Percentiles rank a stretch among this genome's conserved stretches.
Evolutionary conservation across 2,113 vertebrate species (phyloP).

Genomic region (Chaenocephalus aceratus): DNA sequence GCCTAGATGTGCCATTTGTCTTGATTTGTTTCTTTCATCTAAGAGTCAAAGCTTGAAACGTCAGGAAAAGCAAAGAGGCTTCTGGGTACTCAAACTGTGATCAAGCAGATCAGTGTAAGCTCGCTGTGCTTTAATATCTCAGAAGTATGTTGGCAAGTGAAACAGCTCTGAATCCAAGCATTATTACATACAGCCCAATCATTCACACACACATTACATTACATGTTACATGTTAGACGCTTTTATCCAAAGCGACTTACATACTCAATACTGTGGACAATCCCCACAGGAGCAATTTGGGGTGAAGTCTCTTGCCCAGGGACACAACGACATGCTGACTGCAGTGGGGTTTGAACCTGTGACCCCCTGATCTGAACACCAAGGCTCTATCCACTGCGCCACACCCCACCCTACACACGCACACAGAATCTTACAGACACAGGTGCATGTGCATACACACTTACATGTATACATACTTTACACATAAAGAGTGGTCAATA

Average conservation of each 20-base stretch:
- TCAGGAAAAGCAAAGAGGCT: slow-evolving; percentile 18
- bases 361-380: too few relatives aligned
- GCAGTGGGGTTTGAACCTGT: too few relatives aligned
- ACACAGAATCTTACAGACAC: background rate
- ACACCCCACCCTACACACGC: background rate
- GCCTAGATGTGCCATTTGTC: slow-evolving; percentile 62
- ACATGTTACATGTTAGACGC: too few relatives aligned
- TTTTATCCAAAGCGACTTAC: too few relatives aligned
- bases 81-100: slow-evolving; percentile 1
- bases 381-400: background rate
- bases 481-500: slow-evolving; percentile 48
- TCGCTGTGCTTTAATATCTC: slow-evolving; percentile 5
- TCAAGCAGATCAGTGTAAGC: background rate
- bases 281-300: too few relatives aligned
- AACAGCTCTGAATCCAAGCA: slow-evolving; percentile 10
- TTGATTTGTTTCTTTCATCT: slow-evolving; percentile 55
- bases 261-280: too few relatives aligned
- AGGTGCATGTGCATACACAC: background rate
- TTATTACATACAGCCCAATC: too few relatives aligned
- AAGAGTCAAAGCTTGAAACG: slow-evolving; percentile 30
- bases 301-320: too few relatives aligned
- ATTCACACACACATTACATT: background rate
- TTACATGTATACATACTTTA: background rate
- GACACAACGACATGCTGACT: too few relatives aligned
- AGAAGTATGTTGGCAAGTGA: slow-evolving; percentile 19